Conservation (phyloP, 2,797 vertebrate species). For the Hippopotamyrus pictus region DNA sequence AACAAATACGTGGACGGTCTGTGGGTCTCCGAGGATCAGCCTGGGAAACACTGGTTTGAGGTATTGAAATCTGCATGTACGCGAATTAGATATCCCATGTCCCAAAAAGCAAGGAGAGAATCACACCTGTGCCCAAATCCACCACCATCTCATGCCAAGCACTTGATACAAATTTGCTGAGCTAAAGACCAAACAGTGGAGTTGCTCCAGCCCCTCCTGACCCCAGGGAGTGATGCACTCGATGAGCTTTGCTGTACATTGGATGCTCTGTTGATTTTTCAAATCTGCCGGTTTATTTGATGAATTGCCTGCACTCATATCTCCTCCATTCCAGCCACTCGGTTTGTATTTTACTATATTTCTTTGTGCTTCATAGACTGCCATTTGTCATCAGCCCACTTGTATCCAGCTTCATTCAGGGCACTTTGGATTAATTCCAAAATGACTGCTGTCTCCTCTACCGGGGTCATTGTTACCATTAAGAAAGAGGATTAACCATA, state of each 20-base stretch:
- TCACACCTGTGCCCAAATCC: not conserved
- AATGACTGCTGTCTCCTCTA: not conserved
- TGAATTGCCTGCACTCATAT: not conserved
- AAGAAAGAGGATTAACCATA: not conserved
- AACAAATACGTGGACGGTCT: not conserved
- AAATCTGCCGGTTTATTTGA: not conserved
- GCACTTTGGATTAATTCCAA: not conserved
- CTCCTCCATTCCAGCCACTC: not conserved
- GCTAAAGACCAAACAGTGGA: not conserved
- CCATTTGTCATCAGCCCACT: not conserved
- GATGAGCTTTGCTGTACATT: not conserved
- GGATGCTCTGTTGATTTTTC: not conserved
- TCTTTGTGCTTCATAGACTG: not conserved
- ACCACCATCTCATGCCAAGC: not conserved
- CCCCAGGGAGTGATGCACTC: not conserved
- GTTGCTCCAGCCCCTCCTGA: not conserved
- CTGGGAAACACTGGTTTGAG: not conserved
- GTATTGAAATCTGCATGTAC: not conserved
- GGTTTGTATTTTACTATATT: not conserved
- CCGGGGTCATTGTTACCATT: not conserved
- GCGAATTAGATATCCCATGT: not conserved
- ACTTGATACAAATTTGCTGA: not conserved
- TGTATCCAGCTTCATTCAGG: not conserved
- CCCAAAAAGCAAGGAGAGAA: not conserved
- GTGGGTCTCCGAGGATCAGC: not conserved